phyloP scores from a whole-genome alignment of 2,888 invertebrate genomes.

The Leistus spinibarbis region DNA sequence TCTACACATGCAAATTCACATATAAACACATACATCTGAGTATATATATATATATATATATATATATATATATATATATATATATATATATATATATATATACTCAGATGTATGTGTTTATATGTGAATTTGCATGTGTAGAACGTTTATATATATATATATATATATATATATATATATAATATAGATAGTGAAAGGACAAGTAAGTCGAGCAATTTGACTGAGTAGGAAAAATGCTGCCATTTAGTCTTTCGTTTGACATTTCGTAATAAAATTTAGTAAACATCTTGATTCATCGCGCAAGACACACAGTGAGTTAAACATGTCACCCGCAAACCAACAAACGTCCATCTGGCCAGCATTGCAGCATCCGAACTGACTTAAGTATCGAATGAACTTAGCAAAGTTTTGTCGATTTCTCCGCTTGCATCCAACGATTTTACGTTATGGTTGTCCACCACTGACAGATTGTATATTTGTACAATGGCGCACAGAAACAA shows the following conservation, averaged over 20 bases:
- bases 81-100: too few relatives aligned
- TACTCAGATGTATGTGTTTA: too few relatives aligned
- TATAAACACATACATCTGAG: too few relatives aligned
- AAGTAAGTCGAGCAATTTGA: too few relatives aligned
- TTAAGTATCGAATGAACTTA: background rate
- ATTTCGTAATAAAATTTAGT: too few relatives aligned
- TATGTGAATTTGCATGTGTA: too few relatives aligned
- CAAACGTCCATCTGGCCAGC: background rate
- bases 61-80: too few relatives aligned
- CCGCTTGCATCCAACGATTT: background rate
- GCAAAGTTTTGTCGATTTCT: background rate
- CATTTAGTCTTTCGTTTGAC: too few relatives aligned
- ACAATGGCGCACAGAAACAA: conserved; percentile 51
- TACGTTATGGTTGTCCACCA: conserved; percentile 47
- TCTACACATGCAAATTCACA: too few relatives aligned
- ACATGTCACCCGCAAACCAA: background rate
- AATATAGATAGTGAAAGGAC: too few relatives aligned
- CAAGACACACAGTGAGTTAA: background rate
- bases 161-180: background rate
- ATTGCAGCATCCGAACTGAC: background rate
- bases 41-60: too few relatives aligned
- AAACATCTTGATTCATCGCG: background rate
- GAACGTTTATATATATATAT: background rate
- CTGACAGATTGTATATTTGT: conserved; percentile 53
- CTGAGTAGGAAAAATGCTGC: too few relatives aligned